phyloP scores from a whole-genome alignment of 1,140 invertebrate genomes.

The Pogonus chalceus region DNA sequence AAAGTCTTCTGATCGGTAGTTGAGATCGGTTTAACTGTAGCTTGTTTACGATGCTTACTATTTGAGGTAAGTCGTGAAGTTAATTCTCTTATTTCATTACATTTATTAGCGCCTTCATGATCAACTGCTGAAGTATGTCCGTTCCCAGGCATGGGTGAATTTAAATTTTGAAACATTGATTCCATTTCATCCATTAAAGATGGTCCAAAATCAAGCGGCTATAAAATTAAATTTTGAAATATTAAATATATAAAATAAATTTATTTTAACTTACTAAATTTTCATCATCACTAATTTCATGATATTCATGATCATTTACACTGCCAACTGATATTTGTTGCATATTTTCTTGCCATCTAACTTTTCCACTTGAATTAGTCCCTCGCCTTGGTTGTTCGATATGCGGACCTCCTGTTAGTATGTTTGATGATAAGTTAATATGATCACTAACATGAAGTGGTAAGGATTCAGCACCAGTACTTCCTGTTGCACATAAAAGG shows the following conservation, averaged over 20 bases:
- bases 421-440: constrained; percentile 22
- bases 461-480: constrained; percentile 42
- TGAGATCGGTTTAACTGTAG: constrained; percentile 85
- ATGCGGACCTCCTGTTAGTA: constrained; percentile 25
- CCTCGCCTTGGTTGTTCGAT: constrained; percentile 25
- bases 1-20: constrained; percentile 87
- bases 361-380: constrained; percentile 18
- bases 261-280: constrained; percentile 29
- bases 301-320: constrained; percentile 67
- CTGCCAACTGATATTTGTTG: too few relatives aligned
- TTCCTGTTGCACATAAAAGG: constrained; percentile 37
- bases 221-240: too few relatives aligned
- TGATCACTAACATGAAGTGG: constrained; percentile 36
- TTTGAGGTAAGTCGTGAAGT: constrained; percentile 39
- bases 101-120: constrained; percentile 54
- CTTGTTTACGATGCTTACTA: constrained; percentile 62
- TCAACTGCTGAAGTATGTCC: constrained; percentile 45
- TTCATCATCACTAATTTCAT: constrained; percentile 87
- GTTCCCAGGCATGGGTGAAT: not conserved
- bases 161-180: constrained; percentile 65
- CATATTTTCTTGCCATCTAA: too few relatives aligned
- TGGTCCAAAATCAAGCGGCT: constrained; percentile 79
- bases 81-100: constrained; percentile 66
- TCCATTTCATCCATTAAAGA: constrained; percentile 94
- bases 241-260: too few relatives aligned